Evolutionary conservation across 2,797 vertebrate genomes (phyloP).

Genomic region (Platyrinchus mystaceus): DNA sequence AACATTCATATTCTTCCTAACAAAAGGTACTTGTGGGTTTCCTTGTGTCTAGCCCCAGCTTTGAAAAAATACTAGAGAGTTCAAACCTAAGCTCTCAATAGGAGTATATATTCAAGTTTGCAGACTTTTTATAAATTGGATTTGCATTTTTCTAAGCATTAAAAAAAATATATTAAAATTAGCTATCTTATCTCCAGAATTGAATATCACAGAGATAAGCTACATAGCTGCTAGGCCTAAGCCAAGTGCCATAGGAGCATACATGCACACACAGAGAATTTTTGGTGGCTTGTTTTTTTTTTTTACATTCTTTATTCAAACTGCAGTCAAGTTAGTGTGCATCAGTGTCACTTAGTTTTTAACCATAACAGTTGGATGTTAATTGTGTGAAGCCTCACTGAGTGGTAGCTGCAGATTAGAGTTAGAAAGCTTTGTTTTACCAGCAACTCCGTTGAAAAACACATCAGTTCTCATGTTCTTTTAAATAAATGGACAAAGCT

Average conservation of each 20-base stretch:
- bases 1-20: background rate
- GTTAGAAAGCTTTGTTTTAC: background rate
- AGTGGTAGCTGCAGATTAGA: background rate
- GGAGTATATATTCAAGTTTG: background rate
- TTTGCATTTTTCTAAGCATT: background rate
- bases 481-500: background rate
- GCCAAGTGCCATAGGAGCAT: fast-evolving
- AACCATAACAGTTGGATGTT: background rate
- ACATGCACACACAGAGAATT: fast-evolving
- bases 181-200: background rate
- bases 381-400: background rate
- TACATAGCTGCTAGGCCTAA: background rate
- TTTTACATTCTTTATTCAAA: background rate
- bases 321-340: fast-evolving
- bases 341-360: background rate
- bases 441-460: background rate
- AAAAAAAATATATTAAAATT: background rate
- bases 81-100: background rate
- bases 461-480: background rate
- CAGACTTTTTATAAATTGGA: background rate
- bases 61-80: background rate
- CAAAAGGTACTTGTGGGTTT: background rate
- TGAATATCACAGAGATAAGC: background rate
- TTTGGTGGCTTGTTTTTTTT: too few relatives aligned
- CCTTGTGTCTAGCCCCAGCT: background rate